Percentiles rank a stretch among this genome's conserved stretches.
Evolutionary conservation across 2,888 invertebrate genomes (phyloP).

Genomic region (Scaptomyza polygonia): DNA sequence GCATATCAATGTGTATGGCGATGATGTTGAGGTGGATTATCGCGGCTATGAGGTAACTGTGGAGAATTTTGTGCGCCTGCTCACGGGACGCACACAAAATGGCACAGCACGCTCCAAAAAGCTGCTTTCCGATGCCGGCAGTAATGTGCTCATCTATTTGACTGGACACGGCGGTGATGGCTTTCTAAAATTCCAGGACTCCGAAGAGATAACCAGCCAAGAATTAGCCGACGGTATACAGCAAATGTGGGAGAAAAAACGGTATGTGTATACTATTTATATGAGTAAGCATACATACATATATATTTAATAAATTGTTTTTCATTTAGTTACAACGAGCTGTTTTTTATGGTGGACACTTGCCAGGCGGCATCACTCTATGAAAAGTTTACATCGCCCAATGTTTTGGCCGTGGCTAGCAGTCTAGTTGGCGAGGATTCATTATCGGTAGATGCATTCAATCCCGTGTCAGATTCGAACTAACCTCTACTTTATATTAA

Average conservation of each 20-base stretch:
- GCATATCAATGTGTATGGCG: constrained; percentile 99
- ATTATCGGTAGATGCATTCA: constrained; percentile 89
- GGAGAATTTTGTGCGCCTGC: constrained; percentile 97
- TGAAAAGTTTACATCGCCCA: constrained; percentile 98
- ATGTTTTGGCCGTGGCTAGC: constrained; percentile 98
- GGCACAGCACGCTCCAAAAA: constrained; percentile 98
- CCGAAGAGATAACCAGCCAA: constrained; percentile 99
- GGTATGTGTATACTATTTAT: constrained; percentile 85
- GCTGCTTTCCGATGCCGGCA: constrained; percentile 96
- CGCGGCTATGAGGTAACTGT: constrained; percentile 98
- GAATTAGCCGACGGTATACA: constrained; percentile 99
- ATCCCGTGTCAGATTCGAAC: neutral
- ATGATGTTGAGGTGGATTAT: constrained; percentile 99
- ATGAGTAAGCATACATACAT: too few relatives aligned
- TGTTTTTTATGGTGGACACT: constrained; percentile 99
- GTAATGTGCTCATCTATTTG: constrained; percentile 97
- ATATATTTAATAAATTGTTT: too few relatives aligned
- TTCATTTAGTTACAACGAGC: constrained; percentile 94
- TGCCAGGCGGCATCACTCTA: constrained; percentile 99
- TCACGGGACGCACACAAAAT: constrained; percentile 96
- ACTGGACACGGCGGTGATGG: constrained; percentile 99
- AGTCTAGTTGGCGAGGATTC: constrained; percentile 99
- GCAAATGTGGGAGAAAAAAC: constrained; percentile 99
- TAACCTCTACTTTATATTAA: neutral
- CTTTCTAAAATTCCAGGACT: constrained; percentile 99